Base-by-base conservation (phyloP, 2,888 invertebrate species). In the Melolontha melolontha region DNA sequence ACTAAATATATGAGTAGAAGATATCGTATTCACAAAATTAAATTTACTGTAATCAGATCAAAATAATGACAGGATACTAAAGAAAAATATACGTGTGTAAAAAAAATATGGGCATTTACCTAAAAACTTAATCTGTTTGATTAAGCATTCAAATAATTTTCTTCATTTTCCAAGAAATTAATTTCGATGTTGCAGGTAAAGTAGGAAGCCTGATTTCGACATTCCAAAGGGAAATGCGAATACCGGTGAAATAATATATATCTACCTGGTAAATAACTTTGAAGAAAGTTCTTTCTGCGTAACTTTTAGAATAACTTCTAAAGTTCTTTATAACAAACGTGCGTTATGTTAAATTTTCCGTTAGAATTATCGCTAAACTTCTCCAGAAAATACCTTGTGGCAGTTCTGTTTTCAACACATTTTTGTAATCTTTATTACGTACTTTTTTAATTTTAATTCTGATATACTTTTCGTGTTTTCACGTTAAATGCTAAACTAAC, bases 301-400 rank as follows among this genome's bases (percentile, higher is more conserved):
- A 49, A 62, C 22, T 62, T 47, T 17, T 29, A 47, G 47, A 62
- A 42, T 34, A 57, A 44, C 42, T 34, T 49, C 49, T 22, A 49
- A 17, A 39, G 17, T n/a, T 34, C 47, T 34, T 14, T 47, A 8
- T 16, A 29, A 17, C 22, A 17, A 41, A 39, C 17, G 34, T 47
- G n/a, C 16, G 39, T 62, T 62, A 34, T 12, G 47, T 62, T 62
- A 47, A 62, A 62, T 47, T 49, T 47, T 8, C 47, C 34, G 29
- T 47, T 47, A 62, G 42, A 34, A 16, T 62, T 62, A 59, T 59
- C 59, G 34, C 5, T 12, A n/a, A 47, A 62, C 34, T 62, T 49
- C 47, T 55, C 29, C 4, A 14, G 44, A 29, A 12, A 29, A 29
- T 47, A 34, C 16, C 29, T 29, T 27, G 11, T 11, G n/a, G 6